phyloP scores from a whole-genome alignment of 92 coral and sea anemone species.

The Isaurus tuberculatus region DNA sequence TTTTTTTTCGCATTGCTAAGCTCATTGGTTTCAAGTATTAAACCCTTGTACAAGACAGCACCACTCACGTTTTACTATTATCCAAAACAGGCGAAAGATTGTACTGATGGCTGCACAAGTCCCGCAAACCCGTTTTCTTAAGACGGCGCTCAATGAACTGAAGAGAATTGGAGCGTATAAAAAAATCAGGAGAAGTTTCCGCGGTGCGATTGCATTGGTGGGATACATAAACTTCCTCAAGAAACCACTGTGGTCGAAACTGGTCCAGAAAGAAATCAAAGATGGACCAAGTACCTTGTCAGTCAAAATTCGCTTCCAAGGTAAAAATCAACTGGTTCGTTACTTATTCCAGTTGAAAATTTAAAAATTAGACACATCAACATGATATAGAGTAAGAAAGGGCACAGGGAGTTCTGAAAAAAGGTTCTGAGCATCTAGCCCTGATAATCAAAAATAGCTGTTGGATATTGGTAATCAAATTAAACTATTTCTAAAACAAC shows the following conservation, averaged over 20 bases:
- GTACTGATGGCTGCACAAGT: conserved; percentile 55
- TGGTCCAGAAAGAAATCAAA: conserved; percentile 33
- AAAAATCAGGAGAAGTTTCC: not conserved
- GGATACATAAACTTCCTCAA: conserved; percentile 46
- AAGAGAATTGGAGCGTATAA: conserved; percentile 33
- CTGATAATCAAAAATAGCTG: too few species aligned
- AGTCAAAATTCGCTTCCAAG: conserved; percentile 31
- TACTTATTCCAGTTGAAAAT: too few species aligned
- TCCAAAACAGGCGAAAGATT: conserved; percentile 6
- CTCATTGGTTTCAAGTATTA: too few species aligned
- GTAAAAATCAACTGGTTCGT: not conserved
- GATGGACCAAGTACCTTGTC: conserved; percentile 47
- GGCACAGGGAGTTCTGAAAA: too few species aligned
- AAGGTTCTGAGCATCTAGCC: too few species aligned
- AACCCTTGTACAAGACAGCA: not conserved
- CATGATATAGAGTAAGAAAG: not conserved
- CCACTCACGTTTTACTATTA: not conserved
- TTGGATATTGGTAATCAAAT: too few species aligned
- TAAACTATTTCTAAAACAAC: too few species aligned
- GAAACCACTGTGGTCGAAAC: conserved; percentile 41
- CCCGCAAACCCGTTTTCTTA: conserved; percentile 32
- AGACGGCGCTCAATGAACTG: conserved; percentile 4
- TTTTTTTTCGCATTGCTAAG: too few species aligned
- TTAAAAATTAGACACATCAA: not conserved
- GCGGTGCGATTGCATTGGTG: conserved; percentile 47